These are phyloP conservation scores for Circaetus cinerascens DNA, from an alignment of 2,113 vertebrate species.

Conservation along the genomic window DNA sequence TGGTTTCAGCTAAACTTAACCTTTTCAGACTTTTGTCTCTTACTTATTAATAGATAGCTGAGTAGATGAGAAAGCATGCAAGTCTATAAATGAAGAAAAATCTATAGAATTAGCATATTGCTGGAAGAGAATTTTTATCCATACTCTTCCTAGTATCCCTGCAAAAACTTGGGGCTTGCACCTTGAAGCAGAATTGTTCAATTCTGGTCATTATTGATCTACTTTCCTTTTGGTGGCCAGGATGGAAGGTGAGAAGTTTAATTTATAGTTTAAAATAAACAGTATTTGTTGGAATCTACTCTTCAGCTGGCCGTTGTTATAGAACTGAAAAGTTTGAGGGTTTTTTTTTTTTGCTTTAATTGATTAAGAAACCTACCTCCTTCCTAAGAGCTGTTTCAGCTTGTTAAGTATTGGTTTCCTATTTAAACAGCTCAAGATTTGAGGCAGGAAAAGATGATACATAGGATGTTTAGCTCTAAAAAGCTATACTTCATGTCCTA, in stretches of 20 bases:
- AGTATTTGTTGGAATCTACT: neutral
- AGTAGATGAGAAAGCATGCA: neutral
- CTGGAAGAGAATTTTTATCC: neutral
- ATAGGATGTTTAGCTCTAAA: neutral
- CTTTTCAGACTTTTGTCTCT: neutral
- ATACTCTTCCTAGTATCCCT: neutral
- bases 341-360: neutral
- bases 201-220: neutral
- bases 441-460: neutral
- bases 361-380: neutral
- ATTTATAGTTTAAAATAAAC: neutral
- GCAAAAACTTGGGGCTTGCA: neutral
- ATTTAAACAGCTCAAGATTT: neutral
- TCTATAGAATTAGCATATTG: neutral
- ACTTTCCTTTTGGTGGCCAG: neutral
- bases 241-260: neutral
- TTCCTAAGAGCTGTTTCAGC: neutral
- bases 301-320: neutral
- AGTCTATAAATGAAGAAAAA: neutral
- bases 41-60: neutral
- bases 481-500: neutral
- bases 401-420: neutral
- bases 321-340: neutral
- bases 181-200: neutral
- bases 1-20: neutral